Conservation (phyloP, 2,113 vertebrate genomes). For the Oophaga pumilio region DNA sequence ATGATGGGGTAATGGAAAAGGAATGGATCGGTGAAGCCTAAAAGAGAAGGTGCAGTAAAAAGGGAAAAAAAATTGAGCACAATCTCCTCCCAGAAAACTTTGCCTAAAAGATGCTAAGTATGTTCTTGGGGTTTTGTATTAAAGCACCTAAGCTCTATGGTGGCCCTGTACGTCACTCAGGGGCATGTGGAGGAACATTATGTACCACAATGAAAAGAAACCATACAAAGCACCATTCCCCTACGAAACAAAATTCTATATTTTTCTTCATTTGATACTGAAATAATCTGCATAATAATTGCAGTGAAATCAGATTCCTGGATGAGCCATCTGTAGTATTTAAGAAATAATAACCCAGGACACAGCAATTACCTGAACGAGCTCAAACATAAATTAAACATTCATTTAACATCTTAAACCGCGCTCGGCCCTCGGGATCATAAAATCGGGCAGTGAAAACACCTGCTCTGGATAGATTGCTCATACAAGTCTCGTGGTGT, state of each 20-base stretch:
- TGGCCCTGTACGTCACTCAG: no score
- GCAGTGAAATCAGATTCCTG: slow-evolving; percentile 4
- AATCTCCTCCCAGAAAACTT: no score
- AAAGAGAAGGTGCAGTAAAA: no score
- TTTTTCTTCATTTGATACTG: background rate
- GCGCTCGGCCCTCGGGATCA: background rate
- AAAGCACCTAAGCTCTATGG: no score
- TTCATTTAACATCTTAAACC: slow-evolving; percentile 32
- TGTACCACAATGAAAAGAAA: background rate
- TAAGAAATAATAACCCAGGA: slow-evolving; percentile 33
- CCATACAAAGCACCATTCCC: background rate
- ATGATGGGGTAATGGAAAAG: no score
- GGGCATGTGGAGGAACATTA: no score
- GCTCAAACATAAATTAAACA: slow-evolving; percentile 35
- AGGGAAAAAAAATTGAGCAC: no score
- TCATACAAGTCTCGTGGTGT: slow-evolving; percentile 22
- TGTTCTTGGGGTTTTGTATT: no score
- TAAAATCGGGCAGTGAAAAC: slow-evolving; percentile 16
- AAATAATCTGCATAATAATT: background rate
- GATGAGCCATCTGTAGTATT: slow-evolving; percentile 11
- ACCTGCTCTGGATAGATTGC: slow-evolving; percentile 25
- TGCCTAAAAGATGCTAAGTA: no score
- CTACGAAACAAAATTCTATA: background rate
- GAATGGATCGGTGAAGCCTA: no score
- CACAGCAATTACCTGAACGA: slow-evolving; percentile 18